Evolutionary conservation across 2,888 invertebrate genomes (phyloP), one percentile per base, ranked within the genome.

Genomic region (Morpho deidamia): DNA sequence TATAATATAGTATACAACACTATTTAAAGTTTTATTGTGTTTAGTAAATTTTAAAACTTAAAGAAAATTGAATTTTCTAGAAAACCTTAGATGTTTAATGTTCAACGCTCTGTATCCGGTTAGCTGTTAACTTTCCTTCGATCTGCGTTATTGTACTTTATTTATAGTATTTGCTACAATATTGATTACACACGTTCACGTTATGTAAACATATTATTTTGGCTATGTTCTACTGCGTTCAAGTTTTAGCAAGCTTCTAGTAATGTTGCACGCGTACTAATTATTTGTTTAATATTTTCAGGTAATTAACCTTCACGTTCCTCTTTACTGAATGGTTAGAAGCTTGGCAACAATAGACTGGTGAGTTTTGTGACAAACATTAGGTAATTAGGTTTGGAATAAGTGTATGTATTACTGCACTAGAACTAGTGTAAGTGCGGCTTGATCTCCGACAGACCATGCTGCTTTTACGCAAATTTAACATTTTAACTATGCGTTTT

Each of bases 231-330:
- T 56, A 55, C 48, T 51, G 40, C 39, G 33, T 11, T 37, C 14
- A 46, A 41, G 39, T 48, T 55, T 8, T 43, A 38, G 12, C 8
- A 10, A 43, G 34, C 37, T 43, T 11, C 12, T 34, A n/a, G 11
- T 49, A 48, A 56, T 55, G 53, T 54, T 47, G 48, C 44, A 59
- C 53, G 48, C 53, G 57, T 69, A 67, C 71, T 81, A 72, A 83
- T 79, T 78, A 72, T 81, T 76, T 76, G 68, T 83, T 83, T 76
- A 78, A 72, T 81, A 72, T 79, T 87, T 87, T 81, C 86, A 85
- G 84, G 86, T 86, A 88, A 87, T 81, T 87, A 88, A 82, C 87
- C 84, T 87, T 86, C 83, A 83, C 78, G 78, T 85, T 83, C 78
- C 76, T 78, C 75, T 76, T 80, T 78, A 80, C 73, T 76, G 74